Percentiles rank a stretch among this genome's conserved stretches.
phyloP scores from a whole-genome alignment of 2,113 vertebrate species.

The Pseudopodoces humilis region DNA sequence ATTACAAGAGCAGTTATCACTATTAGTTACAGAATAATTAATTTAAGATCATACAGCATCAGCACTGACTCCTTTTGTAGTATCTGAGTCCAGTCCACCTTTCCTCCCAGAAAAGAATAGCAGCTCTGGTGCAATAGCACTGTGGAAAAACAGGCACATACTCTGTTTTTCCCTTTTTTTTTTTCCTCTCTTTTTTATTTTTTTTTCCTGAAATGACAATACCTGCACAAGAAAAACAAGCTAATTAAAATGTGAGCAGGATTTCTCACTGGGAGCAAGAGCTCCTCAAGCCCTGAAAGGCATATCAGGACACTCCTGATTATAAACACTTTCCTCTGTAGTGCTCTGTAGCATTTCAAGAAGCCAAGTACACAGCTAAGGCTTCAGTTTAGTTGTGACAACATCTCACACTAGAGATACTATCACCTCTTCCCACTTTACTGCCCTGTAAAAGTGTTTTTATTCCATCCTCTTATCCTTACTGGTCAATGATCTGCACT shows the following conservation, averaged over 20 bases:
- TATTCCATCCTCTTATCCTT: not conserved
- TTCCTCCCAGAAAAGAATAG: not conserved
- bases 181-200: too few relatives aligned
- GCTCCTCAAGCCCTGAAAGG: not conserved
- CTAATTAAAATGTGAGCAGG: not conserved
- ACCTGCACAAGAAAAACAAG: not conserved
- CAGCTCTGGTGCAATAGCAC: not conserved
- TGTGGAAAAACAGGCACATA: not conserved
- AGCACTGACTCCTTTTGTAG: not conserved
- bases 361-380: not conserved
- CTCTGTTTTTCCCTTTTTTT: not conserved
- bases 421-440: not conserved
- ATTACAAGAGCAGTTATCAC: not conserved
- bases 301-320: not conserved
- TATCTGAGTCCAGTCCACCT: not conserved
- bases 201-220: not conserved
- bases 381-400: not conserved
- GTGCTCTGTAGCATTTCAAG: not conserved
- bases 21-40: not conserved
- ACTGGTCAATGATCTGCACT: not conserved
- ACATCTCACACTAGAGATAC: not conserved
- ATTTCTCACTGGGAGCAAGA: not conserved
- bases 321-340: not conserved
- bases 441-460: not conserved
- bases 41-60: not conserved